phyloP scores from a whole-genome alignment of 1,140 invertebrate species.

The Pollicipes pollicipes region DNA sequence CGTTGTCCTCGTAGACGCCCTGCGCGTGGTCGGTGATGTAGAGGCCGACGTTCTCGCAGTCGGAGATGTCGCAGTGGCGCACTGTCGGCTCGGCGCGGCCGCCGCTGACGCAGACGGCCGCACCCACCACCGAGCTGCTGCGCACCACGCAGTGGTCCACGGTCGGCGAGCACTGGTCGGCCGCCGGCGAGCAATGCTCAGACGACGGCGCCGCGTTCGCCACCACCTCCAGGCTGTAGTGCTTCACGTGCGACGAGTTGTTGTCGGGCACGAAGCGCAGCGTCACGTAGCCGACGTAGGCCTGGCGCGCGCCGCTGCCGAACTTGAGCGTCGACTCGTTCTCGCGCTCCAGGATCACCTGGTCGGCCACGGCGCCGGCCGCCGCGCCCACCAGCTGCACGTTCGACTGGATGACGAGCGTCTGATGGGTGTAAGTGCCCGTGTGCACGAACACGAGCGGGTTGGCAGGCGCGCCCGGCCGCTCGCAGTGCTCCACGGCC shows the following conservation, averaged over 20 bases:
- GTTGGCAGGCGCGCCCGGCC: slow-evolving; percentile 15
- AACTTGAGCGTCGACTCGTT: slow-evolving; percentile 91
- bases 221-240: slow-evolving; percentile 90
- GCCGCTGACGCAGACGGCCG: slow-evolving; percentile 90
- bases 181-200: slow-evolving; percentile 80
- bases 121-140: slow-evolving; percentile 89
- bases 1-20: slow-evolving; percentile 91
- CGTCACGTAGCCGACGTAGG: slow-evolving; percentile 87
- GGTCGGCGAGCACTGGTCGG: slow-evolving; percentile 85
- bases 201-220: slow-evolving; percentile 91
- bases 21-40: slow-evolving; percentile 89
- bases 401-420: slow-evolving; percentile 81
- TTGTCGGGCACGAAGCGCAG: slow-evolving; percentile 90
- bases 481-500: slow-evolving; percentile 51
- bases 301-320: slow-evolving; percentile 77
- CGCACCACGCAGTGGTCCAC: slow-evolving; percentile 91
- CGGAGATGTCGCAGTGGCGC: slow-evolving; percentile 88
- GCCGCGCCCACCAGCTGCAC: slow-evolving; percentile 61
- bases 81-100: slow-evolving; percentile 81
- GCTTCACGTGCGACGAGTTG: slow-evolving; percentile 85
- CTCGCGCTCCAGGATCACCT: slow-evolving; percentile 81
- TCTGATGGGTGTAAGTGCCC: slow-evolving; percentile 78
- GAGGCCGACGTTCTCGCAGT: slow-evolving; percentile 63
- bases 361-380: slow-evolving; percentile 67
- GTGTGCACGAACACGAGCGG: slow-evolving; percentile 18